These are phyloP conservation scores for Rhagoletis pomonella DNA, from an alignment of 1,140 invertebrate genomes.

Conservation along the genomic window DNA sequence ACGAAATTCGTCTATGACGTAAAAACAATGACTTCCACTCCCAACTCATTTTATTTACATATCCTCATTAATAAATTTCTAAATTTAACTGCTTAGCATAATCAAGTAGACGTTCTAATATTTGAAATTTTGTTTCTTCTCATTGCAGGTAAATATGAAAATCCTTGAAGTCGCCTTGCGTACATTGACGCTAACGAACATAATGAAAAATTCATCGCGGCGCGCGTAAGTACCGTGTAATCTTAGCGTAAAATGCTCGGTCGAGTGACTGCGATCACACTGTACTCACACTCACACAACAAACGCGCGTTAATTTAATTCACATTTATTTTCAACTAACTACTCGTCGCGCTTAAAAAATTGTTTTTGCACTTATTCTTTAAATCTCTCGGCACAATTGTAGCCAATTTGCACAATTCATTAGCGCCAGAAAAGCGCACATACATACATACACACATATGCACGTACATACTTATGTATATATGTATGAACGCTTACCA, in stretches of 20 bases:
- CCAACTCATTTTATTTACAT: neutral
- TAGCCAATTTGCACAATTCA: slow-evolving; percentile 43
- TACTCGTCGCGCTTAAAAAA: neutral
- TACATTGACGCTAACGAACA: neutral
- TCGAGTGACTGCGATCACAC: neutral
- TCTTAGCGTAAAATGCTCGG: neutral
- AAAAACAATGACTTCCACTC: too few relatives aligned
- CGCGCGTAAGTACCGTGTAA: slow-evolving; percentile 3
- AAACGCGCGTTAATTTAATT: neutral
- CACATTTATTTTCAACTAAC: neutral
- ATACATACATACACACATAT: neutral
- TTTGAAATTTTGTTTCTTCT: slow-evolving; percentile 22
- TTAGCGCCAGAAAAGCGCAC: slow-evolving; percentile 16
- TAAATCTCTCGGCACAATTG: neutral
- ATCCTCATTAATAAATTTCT: neutral
- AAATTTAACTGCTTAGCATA: neutral
- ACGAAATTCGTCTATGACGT: neutral
- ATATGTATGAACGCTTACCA: neutral
- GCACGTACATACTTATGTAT: neutral
- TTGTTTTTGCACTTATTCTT: too few relatives aligned
- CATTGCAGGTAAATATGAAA: slow-evolving; percentile 46
- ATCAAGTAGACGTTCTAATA: neutral
- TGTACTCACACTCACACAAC: neutral
- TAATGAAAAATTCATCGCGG: neutral
- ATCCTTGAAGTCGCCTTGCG: slow-evolving; percentile 3